phyloP scores from a whole-genome alignment of 1,140 invertebrate genomes.

The Aethina tumida region DNA sequence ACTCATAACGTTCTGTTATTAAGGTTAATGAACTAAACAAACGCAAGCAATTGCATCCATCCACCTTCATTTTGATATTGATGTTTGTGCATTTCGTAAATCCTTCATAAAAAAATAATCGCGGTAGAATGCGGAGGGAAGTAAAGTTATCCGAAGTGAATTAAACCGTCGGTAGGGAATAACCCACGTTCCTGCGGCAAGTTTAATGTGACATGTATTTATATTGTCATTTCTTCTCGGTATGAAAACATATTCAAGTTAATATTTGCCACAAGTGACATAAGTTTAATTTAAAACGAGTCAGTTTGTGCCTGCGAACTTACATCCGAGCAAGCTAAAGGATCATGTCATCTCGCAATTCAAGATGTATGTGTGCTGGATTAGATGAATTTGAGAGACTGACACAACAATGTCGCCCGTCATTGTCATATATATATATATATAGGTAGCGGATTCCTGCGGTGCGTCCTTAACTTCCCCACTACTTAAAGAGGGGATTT shows the following conservation, averaged over 20 bases:
- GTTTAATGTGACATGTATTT: too few species aligned
- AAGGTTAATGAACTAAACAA: too few species aligned
- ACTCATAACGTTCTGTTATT: too few species aligned
- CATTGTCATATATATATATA: conserved; percentile 32
- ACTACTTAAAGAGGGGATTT: conserved; percentile 27
- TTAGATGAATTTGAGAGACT: conserved; percentile 7
- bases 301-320: conserved; percentile 20
- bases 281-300: conserved; percentile 25
- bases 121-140: too few species aligned
- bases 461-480: conserved; percentile 17
- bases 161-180: too few species aligned
- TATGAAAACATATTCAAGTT: background rate
- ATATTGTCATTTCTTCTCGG: too few species aligned
- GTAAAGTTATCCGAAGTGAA: too few species aligned
- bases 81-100: too few species aligned
- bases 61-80: too few species aligned
- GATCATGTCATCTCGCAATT: conserved; percentile 25
- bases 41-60: too few species aligned
- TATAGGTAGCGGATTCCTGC: conserved; percentile 23
- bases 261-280: conserved; percentile 22
- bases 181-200: too few species aligned
- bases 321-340: conserved; percentile 18
- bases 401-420: conserved; percentile 16
- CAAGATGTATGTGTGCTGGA: conserved; percentile 12
- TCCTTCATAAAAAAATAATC: too few species aligned